These are phyloP conservation scores for Nycticebus coucang DNA, from an alignment of 2,113 vertebrate species.

Conservation along the genomic window DNA sequence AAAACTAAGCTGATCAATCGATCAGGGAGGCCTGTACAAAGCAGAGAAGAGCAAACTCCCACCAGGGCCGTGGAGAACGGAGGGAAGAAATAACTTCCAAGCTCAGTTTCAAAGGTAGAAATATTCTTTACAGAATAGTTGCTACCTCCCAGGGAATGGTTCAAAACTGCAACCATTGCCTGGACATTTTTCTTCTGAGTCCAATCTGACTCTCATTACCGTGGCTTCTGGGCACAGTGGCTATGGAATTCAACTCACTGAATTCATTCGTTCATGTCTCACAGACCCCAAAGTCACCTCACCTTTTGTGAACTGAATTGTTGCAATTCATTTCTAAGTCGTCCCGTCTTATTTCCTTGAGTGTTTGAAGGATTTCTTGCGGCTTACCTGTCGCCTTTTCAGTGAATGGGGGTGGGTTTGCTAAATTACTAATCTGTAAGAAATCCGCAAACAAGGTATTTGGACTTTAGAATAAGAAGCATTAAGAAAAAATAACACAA, in stretches of 20 bases:
- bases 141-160: not conserved
- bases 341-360: not conserved
- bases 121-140: not conserved
- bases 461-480: slow-evolving; percentile 24
- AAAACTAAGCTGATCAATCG: not conserved
- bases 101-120: slow-evolving; percentile 27
- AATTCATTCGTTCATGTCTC: not conserved
- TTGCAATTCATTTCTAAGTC: not conserved
- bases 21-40: not conserved
- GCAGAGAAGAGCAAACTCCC: not conserved
- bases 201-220: not conserved
- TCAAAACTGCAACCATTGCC: not conserved
- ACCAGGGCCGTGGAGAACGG: not conserved
- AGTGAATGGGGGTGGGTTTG: not conserved
- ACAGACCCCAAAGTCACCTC: not conserved
- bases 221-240: not conserved
- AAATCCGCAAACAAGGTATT: not conserved
- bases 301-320: not conserved
- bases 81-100: not conserved
- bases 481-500: not conserved
- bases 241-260: not conserved
- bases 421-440: slow-evolving; percentile 20
- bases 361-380: not conserved
- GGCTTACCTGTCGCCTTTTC: not conserved
- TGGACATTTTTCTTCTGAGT: not conserved